phyloP scores from a whole-genome alignment of 2,113 vertebrate species.

The Anguilla rostrata region DNA sequence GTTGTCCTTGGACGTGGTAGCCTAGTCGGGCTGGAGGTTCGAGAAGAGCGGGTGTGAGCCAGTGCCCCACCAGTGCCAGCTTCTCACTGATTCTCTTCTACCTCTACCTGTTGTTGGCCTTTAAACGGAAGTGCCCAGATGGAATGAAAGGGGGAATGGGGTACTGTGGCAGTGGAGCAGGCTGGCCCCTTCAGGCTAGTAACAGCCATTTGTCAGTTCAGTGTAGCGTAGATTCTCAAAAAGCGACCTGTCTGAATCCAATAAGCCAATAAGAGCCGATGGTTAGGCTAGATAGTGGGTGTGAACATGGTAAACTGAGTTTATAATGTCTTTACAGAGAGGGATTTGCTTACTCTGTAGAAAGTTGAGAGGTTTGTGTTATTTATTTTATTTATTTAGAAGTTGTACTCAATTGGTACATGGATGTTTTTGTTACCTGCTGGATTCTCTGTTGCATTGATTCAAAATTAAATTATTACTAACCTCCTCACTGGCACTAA shows the following conservation, averaged over 20 bases:
- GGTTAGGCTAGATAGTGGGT: neutral
- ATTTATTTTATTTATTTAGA: conserved; percentile 18
- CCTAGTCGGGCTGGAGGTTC: neutral
- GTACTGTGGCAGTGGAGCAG: neutral
- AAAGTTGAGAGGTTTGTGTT: conserved; percentile 2
- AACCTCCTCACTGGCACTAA: conserved; percentile 22
- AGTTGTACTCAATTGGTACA: conserved; percentile 17
- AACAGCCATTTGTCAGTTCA: neutral
- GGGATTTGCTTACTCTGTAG: neutral
- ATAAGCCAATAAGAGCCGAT: neutral
- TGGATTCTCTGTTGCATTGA: conserved; percentile 5
- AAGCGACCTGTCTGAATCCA: neutral
- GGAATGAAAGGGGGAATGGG: neutral
- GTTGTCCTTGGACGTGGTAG: neutral
- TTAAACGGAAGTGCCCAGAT: neutral
- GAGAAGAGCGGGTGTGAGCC: neutral
- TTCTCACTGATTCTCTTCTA: neutral
- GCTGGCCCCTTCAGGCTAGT: neutral
- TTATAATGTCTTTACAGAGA: neutral
- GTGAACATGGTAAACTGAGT: neutral
- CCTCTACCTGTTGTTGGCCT: neutral
- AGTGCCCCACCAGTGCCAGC: neutral
- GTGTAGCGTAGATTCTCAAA: neutral
- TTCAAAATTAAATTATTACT: neutral
- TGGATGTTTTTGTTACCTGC: conserved; percentile 8